Percentiles rank a stretch among this genome's conserved stretches.
phyloP scores from a whole-genome alignment of 2,113 vertebrate species.

The Malurus cyaneus region DNA sequence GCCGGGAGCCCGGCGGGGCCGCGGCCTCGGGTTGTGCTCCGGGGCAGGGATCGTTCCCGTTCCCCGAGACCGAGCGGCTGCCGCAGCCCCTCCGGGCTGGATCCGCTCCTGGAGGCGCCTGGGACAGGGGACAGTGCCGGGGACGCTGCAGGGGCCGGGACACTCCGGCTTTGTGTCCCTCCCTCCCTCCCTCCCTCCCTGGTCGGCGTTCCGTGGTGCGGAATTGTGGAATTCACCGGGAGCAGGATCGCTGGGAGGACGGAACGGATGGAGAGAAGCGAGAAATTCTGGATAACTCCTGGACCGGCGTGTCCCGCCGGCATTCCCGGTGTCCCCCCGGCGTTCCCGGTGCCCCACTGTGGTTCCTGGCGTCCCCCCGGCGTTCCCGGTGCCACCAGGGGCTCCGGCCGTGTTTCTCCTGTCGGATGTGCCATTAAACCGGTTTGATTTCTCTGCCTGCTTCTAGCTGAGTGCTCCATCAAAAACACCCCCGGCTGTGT shows the following conservation, averaged over 20 bases:
- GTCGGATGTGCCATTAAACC: slow-evolving; percentile 14
- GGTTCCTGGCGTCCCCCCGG: no score
- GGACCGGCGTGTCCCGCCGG: background rate
- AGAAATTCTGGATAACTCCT: accelerated
- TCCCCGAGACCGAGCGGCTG: background rate
- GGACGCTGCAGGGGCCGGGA: background rate
- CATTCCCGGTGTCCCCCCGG: no score
- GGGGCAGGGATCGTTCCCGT: accelerated
- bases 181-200: background rate
- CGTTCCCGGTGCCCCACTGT: background rate
- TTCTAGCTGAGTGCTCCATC: background rate
- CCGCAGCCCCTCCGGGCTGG: background rate
- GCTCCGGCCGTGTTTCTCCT: background rate
- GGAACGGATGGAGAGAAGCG: background rate
- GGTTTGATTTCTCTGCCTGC: background rate
- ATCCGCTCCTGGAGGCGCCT: background rate
- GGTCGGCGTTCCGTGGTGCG: background rate
- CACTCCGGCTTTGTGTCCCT: background rate
- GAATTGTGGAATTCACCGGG: background rate
- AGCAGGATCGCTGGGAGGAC: background rate
- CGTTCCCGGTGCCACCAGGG: background rate
- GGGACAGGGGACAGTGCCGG: background rate
- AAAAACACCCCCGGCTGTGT: background rate
- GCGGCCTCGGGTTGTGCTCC: background rate
- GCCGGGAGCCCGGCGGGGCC: background rate